These are phyloP conservation scores for Fringilla coelebs DNA, from an alignment of 2,797 vertebrate genomes.

Conservation along the genomic window DNA sequence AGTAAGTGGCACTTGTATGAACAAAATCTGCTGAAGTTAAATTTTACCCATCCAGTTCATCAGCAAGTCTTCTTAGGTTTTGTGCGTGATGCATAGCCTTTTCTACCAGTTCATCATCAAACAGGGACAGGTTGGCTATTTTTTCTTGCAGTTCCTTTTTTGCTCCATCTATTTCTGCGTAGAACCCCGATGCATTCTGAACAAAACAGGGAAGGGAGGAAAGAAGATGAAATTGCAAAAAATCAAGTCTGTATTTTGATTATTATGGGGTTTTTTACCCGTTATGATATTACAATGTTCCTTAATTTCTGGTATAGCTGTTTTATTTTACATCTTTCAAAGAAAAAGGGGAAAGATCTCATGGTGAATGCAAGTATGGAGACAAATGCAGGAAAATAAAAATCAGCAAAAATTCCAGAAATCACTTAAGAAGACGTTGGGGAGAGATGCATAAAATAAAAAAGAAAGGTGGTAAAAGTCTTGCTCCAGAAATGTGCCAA, in stretches of 20 bases:
- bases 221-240: neutral
- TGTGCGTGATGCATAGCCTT: slow-evolving; percentile 80
- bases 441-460: neutral
- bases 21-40: neutral
- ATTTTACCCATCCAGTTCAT: slow-evolving; percentile 83
- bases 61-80: slow-evolving; percentile 81
- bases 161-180: slow-evolving; percentile 92
- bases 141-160: slow-evolving; percentile 80
- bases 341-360: neutral
- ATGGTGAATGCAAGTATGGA: neutral
- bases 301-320: neutral
- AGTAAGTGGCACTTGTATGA: neutral
- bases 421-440: neutral
- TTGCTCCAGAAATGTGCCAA: neutral
- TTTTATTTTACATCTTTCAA: neutral
- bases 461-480: neutral
- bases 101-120: slow-evolving; percentile 83
- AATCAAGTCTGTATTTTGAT: neutral
- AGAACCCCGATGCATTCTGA: slow-evolving; percentile 86
- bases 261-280: neutral
- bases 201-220: slow-evolving; percentile 4
- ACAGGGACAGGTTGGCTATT: slow-evolving; percentile 81
- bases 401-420: neutral
- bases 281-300: neutral
- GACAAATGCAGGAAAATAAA: neutral